These are phyloP conservation scores for Linurgus olivaceus DNA, from an alignment of 2,797 vertebrate species.

Conservation along the genomic window DNA sequence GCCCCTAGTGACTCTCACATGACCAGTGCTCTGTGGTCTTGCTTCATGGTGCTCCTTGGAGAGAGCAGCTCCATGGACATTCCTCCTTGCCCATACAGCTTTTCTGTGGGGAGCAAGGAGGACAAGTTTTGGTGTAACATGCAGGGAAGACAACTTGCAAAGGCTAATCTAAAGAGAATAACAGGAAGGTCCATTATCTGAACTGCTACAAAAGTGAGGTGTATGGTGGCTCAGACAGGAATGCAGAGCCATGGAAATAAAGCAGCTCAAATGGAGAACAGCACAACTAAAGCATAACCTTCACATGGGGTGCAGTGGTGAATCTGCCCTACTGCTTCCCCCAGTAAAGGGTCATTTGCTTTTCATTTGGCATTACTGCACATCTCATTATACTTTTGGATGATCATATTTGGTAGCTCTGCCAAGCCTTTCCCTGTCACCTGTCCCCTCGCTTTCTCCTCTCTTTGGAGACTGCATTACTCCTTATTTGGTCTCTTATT, in stretches of 20 bases:
- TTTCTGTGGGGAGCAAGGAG: accelerated
- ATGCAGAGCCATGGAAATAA: neutral
- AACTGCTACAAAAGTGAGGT: neutral
- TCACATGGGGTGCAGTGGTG: neutral
- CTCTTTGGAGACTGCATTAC: neutral
- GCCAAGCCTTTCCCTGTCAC: neutral
- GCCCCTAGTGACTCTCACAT: neutral
- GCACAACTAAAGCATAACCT: neutral
- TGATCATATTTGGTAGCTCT: accelerated
- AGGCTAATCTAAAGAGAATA: neutral
- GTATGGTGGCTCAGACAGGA: neutral
- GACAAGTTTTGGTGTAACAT: neutral
- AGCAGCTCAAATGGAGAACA: neutral
- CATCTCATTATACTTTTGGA: neutral
- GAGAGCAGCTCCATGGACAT: neutral
- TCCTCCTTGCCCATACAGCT: neutral
- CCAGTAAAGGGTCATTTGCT: neutral
- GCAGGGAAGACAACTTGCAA: neutral
- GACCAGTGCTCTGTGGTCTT: neutral
- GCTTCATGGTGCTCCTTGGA: neutral
- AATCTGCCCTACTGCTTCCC: neutral
- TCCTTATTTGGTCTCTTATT: neutral
- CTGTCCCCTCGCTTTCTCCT: accelerated
- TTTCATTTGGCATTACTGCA: neutral
- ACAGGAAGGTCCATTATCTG: neutral